Evolutionary conservation across 1,140 invertebrate genomes (phyloP), one percentile per base, ranked within the genome.

Genomic region (Drosophila busckii): DNA sequence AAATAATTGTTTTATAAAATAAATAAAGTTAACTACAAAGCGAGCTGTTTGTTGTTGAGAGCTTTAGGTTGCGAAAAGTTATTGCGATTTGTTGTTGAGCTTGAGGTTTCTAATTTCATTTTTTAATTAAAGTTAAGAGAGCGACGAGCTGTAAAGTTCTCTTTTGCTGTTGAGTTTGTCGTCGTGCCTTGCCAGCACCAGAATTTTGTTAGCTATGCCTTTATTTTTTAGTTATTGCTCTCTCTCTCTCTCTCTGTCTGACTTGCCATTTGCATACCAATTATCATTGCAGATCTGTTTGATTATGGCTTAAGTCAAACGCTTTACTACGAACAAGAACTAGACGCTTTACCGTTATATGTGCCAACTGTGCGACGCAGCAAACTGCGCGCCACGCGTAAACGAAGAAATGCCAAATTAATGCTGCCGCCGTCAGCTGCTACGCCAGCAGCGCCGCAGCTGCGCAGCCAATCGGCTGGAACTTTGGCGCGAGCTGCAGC

Each of bases 261-360:
- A 52, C 28, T 50, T 42, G 66, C 54, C 70, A 48, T 38, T 76
- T 70, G 73, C 49, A 46, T 52, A 55, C 66, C 34, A 61, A 41
- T 78, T 20, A n/a, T 75, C 54, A 63, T 80, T 80, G 60, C 75
- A 80, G 75, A 64, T 82, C 69, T 80, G 42, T 75, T 80, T 71
- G 75, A 83, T 31, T 55, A 82, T 48, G 83, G 69, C 56, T 52
- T 83, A 52, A 73, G 64, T 56, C 50, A 80, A 65, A 50, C 62
- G 25, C 82, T 65, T 73, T 68, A 80, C 70, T 75, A 65, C 70
- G 69, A 80, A 28, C 41, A 52, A 3, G 67, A 65, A n/a, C n/a
- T n/a, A n/a, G n/a, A n/a, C 23, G 19, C 28, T 7, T 17, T 50
- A 22, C 25, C 54, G 19, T 12, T 15, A 4, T 6, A 15, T 15